Base-by-base conservation (phyloP, 92 coral and sea anemone species). In the Pocillopora meandrina region DNA sequence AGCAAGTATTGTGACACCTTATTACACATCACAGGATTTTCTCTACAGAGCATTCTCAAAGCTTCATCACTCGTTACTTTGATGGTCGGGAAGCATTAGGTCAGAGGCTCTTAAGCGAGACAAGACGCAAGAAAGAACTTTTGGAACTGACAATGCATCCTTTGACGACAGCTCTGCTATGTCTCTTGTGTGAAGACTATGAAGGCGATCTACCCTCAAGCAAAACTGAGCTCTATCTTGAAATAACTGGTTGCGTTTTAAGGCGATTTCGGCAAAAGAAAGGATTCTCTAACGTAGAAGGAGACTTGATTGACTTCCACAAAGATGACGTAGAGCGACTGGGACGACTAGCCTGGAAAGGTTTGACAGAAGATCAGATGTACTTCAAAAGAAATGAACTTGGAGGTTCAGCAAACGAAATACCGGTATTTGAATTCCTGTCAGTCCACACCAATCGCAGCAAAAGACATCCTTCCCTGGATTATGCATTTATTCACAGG, bases 251-350 rank as follows among this genome's bases (percentile, higher is more conserved):
- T 17, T 74, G 56, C 36, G 26, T 74, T 74, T 74, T 74, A 23
- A 74, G 79, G 49, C 21, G 79, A 12, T 59, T 35, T 31, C 34
- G 23, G 23, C 42, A 1, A 20, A 74, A 74, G 65, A 59, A 74
- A 15, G 62, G 34, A 18, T 7, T n/a, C 16, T 55, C 62, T 14
- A 3, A 10, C 9, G 56, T 15, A 35, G 26, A 34, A 26, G 49
- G 55, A 74, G 61, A 74, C 65, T 60, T 59, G 5, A 15, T 74
- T 14, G 18, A 12, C 12, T 31, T 55, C 49, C 36, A 74, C 79
- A 86, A 79, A 60, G 36, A 59, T 34, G 89, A 79, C 33, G 55
- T 86, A 67, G n/a, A 60, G 67, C 56, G 35, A 1, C 26, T 86
- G 35, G 85, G 89, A 57, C 16, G 71, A 33, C 13, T 79, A 13